Conservation (phyloP, 2,113 vertebrate species). For the Empidonax traillii region DNA sequence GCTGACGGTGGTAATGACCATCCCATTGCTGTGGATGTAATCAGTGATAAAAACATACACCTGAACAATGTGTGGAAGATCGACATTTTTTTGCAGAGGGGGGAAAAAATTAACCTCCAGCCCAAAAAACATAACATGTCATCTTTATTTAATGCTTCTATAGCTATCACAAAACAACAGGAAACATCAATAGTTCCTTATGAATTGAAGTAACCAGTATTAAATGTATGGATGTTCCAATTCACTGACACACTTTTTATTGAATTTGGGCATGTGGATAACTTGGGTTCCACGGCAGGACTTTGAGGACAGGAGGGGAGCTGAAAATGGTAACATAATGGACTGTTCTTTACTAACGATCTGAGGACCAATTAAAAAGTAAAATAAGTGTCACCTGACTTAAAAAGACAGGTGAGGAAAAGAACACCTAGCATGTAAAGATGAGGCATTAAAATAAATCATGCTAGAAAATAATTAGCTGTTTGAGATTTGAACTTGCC, state of each 20-base stretch:
- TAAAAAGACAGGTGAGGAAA: background rate
- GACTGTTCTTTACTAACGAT: background rate
- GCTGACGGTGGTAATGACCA: background rate
- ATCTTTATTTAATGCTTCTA: background rate
- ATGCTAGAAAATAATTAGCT: background rate
- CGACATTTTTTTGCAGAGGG: background rate
- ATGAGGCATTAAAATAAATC: background rate
- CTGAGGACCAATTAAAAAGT: background rate
- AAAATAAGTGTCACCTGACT: background rate
- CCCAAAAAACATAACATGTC: background rate
- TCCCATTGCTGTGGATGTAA: too few species aligned
- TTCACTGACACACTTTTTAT: background rate
- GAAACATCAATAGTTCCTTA: background rate
- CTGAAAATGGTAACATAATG: background rate
- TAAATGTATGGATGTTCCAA: background rate
- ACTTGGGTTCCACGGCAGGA: background rate
- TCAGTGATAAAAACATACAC: background rate
- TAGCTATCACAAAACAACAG: background rate
- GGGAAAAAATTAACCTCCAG: background rate
- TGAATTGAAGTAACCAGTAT: background rate
- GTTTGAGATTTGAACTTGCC: background rate
- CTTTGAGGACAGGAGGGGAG: background rate
- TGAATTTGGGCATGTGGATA: background rate
- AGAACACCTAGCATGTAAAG: background rate
- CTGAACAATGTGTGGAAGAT: background rate